A percentile compares a stretch with the other conserved stretches of the same genome.
Conservation (phyloP, 2,888 invertebrate species). For the Trilocha varians region DNA sequence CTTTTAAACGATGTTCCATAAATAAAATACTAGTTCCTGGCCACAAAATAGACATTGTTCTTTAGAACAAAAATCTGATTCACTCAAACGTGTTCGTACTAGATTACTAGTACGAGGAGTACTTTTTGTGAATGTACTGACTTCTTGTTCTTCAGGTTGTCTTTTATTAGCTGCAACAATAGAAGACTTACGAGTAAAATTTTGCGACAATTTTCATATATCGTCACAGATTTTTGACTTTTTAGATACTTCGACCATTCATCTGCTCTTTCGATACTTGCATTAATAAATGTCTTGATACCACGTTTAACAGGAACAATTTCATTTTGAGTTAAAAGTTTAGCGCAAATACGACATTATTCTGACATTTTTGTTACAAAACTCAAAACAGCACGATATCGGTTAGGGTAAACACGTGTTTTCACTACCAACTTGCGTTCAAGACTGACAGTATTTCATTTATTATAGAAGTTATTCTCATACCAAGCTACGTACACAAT, state of each 20-base stretch:
- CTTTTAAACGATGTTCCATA: no score
- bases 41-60: slow-evolving; percentile 26
- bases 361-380: slow-evolving; percentile 11
- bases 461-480: no score
- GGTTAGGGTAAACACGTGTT: slow-evolving; percentile 8
- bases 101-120: slow-evolving; percentile 24
- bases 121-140: slow-evolving; percentile 22
- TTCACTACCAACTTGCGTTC: neutral
- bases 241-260: slow-evolving; percentile 18
- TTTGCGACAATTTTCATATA: slow-evolving; percentile 22
- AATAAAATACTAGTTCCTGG: no score
- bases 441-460: no score
- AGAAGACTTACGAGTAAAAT: slow-evolving; percentile 22
- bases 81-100: slow-evolving; percentile 21
- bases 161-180: slow-evolving; percentile 24
- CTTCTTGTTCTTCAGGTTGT: slow-evolving; percentile 25
- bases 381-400: slow-evolving; percentile 9
- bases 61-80: slow-evolving; percentile 27
- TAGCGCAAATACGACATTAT: slow-evolving; percentile 24
- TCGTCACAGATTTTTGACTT: slow-evolving; percentile 20
- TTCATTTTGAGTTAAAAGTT: slow-evolving; percentile 25
- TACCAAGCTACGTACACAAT: no score
- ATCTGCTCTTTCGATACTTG: slow-evolving; percentile 23
- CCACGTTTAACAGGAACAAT: slow-evolving; percentile 23
- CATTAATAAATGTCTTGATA: slow-evolving; percentile 18